Evolutionary conservation across 2,113 vertebrate species (phyloP).

Genomic region (Gasterosteus nipponicus): DNA sequence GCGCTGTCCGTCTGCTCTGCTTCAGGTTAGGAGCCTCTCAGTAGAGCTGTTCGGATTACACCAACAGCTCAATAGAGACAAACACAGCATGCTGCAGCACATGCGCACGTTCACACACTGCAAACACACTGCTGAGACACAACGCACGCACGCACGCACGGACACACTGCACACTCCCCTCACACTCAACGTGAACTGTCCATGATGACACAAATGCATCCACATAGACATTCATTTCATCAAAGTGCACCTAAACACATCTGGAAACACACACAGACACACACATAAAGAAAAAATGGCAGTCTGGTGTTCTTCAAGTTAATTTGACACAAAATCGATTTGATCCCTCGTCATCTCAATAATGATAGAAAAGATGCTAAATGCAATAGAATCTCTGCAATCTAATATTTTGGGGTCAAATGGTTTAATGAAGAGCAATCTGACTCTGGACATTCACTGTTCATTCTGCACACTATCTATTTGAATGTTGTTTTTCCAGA

Average conservation of each 20-base stretch:
- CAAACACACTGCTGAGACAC: constrained; percentile 29
- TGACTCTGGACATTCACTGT: constrained; percentile 69
- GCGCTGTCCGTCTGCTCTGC: constrained; percentile 57
- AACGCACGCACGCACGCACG: background rate
- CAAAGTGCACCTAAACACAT: constrained; percentile 50
- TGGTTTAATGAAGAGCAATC: constrained; percentile 82
- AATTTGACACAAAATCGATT: constrained; percentile 81
- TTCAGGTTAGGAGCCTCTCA: constrained; percentile 63
- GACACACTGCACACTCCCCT: background rate
- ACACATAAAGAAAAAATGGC: constrained; percentile 66
- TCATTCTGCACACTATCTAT: constrained; percentile 56
- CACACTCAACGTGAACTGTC: constrained; percentile 5
- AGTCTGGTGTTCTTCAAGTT: constrained; percentile 79
- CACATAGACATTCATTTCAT: constrained; percentile 63
- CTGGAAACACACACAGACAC: constrained; percentile 42
- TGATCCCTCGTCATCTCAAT: constrained; percentile 79
- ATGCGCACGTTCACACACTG: constrained; percentile 7
- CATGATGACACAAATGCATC: constrained; percentile 55
- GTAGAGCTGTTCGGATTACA: constrained; percentile 82
- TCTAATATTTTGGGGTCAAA: constrained; percentile 82
- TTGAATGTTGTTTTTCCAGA: constrained; percentile 59
- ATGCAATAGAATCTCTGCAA: constrained; percentile 81
- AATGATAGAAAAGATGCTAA: constrained; percentile 82
- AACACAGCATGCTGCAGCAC: constrained; percentile 69
- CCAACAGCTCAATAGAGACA: constrained; percentile 84